These are phyloP conservation scores for Peromyscus melanophrys DNA, from an alignment of 2,797 vertebrate genomes.

Conservation along the genomic window DNA sequence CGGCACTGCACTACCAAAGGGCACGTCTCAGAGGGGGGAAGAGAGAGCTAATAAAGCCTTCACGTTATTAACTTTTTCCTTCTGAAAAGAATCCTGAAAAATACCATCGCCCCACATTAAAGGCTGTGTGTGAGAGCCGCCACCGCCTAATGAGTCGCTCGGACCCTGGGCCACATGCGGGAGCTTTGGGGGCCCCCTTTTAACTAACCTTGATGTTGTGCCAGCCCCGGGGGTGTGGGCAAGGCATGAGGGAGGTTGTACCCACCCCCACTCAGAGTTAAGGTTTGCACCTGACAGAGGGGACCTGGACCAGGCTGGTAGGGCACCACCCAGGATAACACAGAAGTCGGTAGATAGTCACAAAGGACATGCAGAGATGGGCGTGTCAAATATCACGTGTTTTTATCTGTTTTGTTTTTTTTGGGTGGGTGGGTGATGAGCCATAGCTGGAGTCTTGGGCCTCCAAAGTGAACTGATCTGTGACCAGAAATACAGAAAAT, in stretches of 20 bases:
- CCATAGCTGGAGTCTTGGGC: accelerated
- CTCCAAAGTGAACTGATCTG: not conserved
- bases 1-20: conserved; percentile 90
- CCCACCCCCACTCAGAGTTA: not conserved
- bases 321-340: not conserved
- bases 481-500: not conserved
- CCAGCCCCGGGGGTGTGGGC: conserved; percentile 89
- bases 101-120: conserved; percentile 92
- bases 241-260: not conserved
- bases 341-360: conserved; percentile 25
- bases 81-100: conserved; percentile 91
- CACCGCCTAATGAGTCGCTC: conserved; percentile 93
- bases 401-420: not conserved
- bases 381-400: not conserved
- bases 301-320: accelerated
- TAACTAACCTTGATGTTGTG: conserved; percentile 93
- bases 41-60: conserved; percentile 93
- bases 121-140: conserved; percentile 90
- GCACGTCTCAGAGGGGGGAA: conserved; percentile 89
- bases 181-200: conserved; percentile 88
- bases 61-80: conserved; percentile 95
- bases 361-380: not conserved
- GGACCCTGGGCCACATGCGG: conserved; percentile 88
- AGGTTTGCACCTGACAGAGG: conserved; percentile 67
- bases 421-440: not conserved